phyloP scores from a whole-genome alignment of 2,113 vertebrate species.

The Arizona elegans region DNA sequence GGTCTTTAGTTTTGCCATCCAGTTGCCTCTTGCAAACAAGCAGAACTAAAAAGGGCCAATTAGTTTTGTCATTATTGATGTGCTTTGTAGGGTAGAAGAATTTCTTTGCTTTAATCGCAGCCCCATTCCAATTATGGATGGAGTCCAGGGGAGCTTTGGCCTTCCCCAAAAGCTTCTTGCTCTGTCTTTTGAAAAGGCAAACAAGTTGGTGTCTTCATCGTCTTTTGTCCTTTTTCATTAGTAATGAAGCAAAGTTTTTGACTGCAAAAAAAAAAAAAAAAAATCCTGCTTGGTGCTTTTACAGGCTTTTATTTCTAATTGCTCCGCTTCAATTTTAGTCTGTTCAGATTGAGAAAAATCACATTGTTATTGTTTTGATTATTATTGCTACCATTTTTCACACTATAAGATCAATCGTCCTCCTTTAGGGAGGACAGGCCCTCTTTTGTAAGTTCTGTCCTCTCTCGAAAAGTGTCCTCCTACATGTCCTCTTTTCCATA shows the following conservation, averaged over 20 bases:
- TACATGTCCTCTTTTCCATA: too few relatives aligned
- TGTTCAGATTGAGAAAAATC: slow-evolving; percentile 43
- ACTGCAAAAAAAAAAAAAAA: neutral
- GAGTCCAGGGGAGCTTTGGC: neutral
- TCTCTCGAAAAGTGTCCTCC: too few relatives aligned
- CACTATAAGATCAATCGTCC: too few relatives aligned
- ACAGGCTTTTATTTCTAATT: neutral
- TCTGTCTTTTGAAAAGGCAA: slow-evolving; percentile 8
- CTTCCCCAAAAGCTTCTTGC: slow-evolving; percentile 3
- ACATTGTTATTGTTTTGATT: neutral
- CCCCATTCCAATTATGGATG: slow-evolving; percentile 15
- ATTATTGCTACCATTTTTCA: neutral
- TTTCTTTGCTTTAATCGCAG: neutral
- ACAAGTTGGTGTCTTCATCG: slow-evolving; percentile 17
- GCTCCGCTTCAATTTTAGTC: slow-evolving; percentile 38
- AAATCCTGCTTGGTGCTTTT: slow-evolving; percentile 4
- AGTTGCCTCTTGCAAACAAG: slow-evolving; percentile 48
- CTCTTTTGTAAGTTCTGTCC: too few relatives aligned
- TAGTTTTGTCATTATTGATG: neutral
- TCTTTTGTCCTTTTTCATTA: slow-evolving; percentile 3
- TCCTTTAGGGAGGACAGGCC: too few relatives aligned
- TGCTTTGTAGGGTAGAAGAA: slow-evolving; percentile 14
- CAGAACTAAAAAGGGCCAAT: slow-evolving; percentile 20
- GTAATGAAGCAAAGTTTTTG: slow-evolving; percentile 22
- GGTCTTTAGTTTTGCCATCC: slow-evolving; percentile 1